Evolutionary conservation across 2,888 invertebrate genomes (phyloP).

Genomic region (Gari tellinella): DNA sequence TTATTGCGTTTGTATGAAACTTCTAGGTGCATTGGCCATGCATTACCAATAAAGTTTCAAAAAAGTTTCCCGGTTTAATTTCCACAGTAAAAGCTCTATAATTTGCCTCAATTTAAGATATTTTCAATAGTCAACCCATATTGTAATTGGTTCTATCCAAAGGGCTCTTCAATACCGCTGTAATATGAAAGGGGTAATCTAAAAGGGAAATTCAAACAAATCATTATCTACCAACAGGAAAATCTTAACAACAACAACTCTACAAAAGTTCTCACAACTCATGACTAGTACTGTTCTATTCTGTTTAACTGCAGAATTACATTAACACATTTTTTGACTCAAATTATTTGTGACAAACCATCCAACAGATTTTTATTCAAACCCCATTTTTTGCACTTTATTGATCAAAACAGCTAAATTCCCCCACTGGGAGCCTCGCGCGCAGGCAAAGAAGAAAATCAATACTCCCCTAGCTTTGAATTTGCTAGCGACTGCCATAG

Average conservation of each 20-base stretch:
- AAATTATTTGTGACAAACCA: too few species aligned
- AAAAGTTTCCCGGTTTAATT: constrained; percentile 52
- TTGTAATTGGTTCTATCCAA: constrained; percentile 53
- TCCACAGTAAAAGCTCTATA: constrained; percentile 35
- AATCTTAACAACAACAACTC: too few species aligned
- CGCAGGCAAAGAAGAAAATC: constrained; percentile 56
- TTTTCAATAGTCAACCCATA: constrained; percentile 45
- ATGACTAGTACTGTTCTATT: too few species aligned
- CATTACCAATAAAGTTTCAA: too few species aligned
- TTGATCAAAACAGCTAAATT: constrained; percentile 4
- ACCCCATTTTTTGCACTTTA: background rate
- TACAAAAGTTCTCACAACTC: too few species aligned
- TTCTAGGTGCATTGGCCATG: too few species aligned
- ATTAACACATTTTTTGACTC: too few species aligned
- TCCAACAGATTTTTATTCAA: too few species aligned
- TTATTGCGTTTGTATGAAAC: too few species aligned
- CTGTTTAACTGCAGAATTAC: too few species aligned
- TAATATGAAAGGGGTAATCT: constrained; percentile 28
- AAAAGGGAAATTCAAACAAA: constrained; percentile 14
- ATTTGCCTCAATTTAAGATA: constrained; percentile 60
- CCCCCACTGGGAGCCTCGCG: constrained; percentile 18
- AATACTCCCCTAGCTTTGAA: constrained; percentile 46
- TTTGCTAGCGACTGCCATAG: constrained; percentile 65
- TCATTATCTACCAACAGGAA: too few species aligned
- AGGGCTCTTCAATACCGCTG: constrained; percentile 35